Evolutionary conservation across 1,140 invertebrate species (phyloP), one percentile per base, ranked within the genome.

Genomic region (Pseudomyrmex concolor): DNA sequence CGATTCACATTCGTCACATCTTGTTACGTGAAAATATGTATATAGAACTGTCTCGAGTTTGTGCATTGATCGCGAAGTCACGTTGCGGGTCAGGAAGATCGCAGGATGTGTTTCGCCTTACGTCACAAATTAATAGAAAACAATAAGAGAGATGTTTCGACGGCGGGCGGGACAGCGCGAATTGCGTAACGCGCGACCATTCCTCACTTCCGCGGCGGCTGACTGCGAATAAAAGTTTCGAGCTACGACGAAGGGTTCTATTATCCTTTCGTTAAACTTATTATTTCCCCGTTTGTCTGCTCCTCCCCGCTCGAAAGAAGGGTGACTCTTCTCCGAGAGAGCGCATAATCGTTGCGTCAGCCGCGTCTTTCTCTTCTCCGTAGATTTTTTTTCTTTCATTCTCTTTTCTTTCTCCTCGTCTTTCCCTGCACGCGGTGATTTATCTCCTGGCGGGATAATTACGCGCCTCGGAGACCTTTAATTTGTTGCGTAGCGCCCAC

Each of bases 201-300:
- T 59, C 25, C 7, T 77, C n/a, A 54, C 43, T 25, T 59, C 63
- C 34, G 43, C 76, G 43, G 55, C 45, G 43, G 62, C 25, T 67
- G 17, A 19, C 64, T 48, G 66, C 76, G 76, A 80, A 80, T 71
- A 80, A 80, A 80, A 80, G 76, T 80, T 80, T 50, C 66, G 66
- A 80, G 76, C 19, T 19, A 66, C 54, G 66, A 80, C 66, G 76
- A 80, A 80, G 43, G 76, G 76, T 80, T 80, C 34, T 55, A 80
- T 80, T 80, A 80, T 80, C 67, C 51, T 80, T 66, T 80, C 76
- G 76, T 80, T 80, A 71, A 80, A 80, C 76, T 80, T 80, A 80
- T 80, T 80, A n/a, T 80, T 22, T 22, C 66, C 76, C 59, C 66
- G 54, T 80, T 80, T 54, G 66, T 25, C 62, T 25, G 5, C 25